Percentiles rank a stretch among this genome's conserved stretches.
Conservation (phyloP, 1,140 invertebrate genomes). For the Cydia pomonella region DNA sequence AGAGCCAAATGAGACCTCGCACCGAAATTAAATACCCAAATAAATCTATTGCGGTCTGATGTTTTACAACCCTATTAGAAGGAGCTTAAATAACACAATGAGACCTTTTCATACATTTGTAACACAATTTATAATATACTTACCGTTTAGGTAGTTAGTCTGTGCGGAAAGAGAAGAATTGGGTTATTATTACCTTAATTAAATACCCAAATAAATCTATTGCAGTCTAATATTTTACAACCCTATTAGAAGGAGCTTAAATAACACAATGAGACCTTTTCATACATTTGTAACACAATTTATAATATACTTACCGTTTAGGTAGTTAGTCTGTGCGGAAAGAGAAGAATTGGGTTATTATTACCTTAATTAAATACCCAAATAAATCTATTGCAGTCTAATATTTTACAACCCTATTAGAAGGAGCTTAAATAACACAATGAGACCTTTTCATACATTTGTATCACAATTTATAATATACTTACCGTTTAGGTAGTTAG, state of each 20-base stretch:
- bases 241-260: constrained; percentile 2
- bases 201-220: constrained; percentile 32
- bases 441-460: background rate
- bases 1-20: constrained; percentile 22
- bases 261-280: background rate
- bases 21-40: constrained; percentile 27
- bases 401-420: constrained; percentile 22
- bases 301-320: no score
- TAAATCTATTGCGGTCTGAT: constrained; percentile 31
- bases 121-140: no score
- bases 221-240: constrained; percentile 17
- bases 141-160: no score
- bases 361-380: constrained; percentile 32
- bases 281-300: background rate
- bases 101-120: background rate
- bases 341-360: no score
- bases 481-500: no score
- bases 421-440: background rate
- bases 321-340: no score
- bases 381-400: constrained; percentile 29
- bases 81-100: background rate
- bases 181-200: no score
- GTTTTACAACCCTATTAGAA: constrained; percentile 14
- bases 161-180: no score
- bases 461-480: no score